phyloP scores from a whole-genome alignment of 2,797 vertebrate species.

The Alca torda region DNA sequence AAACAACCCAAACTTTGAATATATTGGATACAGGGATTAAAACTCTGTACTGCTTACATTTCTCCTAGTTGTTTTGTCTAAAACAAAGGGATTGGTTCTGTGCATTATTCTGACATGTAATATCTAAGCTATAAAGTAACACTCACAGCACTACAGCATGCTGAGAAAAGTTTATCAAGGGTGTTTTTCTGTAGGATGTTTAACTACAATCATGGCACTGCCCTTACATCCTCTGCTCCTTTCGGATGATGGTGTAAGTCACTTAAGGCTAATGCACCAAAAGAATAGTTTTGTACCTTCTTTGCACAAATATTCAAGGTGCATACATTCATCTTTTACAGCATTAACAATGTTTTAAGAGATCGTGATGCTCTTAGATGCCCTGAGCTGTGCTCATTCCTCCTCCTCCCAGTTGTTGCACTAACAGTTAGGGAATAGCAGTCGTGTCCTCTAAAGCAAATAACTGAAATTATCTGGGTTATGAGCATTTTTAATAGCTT shows the following conservation, averaged over 20 bases:
- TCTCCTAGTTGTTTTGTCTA: neutral
- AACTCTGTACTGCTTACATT: neutral
- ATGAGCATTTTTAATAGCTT: neutral
- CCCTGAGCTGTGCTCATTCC: neutral
- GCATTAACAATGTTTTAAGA: neutral
- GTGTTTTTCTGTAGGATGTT: neutral
- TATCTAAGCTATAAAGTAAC: neutral
- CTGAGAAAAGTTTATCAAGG: neutral
- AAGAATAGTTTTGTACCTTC: neutral
- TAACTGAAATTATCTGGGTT: neutral
- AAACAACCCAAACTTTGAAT: conserved; percentile 6
- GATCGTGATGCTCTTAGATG: neutral
- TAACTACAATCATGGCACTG: neutral
- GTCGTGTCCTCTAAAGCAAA: neutral
- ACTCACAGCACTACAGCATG: neutral
- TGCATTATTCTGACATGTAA: neutral
- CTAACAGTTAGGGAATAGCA: neutral
- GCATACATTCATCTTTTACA: neutral
- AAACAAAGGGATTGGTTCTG: neutral
- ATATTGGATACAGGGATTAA: neutral
- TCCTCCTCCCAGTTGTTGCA: neutral
- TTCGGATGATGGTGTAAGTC: neutral
- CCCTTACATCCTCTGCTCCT: neutral
- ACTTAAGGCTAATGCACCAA: neutral
- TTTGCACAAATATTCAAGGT: neutral